Conservation (phyloP, 2,113 vertebrate genomes). For the Oriolus oriolus region DNA sequence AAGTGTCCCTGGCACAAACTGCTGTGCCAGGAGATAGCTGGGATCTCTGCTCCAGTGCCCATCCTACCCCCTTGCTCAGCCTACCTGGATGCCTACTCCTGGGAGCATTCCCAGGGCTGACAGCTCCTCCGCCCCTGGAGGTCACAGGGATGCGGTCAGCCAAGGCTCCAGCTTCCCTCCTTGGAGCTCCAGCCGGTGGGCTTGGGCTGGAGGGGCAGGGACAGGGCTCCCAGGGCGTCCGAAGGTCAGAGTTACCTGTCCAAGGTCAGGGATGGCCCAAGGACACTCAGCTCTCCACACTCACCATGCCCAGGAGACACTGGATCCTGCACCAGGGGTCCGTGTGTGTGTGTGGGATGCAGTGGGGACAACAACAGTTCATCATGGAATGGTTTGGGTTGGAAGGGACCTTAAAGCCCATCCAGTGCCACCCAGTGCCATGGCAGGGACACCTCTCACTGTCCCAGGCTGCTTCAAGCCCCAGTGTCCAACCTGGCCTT, state of each 20-base stretch:
- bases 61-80: background rate
- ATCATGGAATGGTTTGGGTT: background rate
- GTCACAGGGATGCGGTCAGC: background rate
- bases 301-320: background rate
- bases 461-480: background rate
- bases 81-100: background rate
- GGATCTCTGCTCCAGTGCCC: background rate
- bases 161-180: background rate
- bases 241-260: background rate
- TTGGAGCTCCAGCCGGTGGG: background rate
- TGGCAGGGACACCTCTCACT: background rate
- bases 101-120: background rate
- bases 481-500: background rate
- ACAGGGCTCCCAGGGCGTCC: fast-evolving
- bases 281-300: background rate
- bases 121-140: background rate
- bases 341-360: fast-evolving
- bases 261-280: background rate
- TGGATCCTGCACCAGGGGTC: background rate
- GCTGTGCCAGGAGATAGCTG: background rate
- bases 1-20: background rate
- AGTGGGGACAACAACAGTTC: background rate
- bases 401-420: fast-evolving
- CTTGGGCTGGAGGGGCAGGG: background rate
- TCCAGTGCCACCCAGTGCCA: background rate